Percentiles rank a stretch among this genome's conserved stretches.
Evolutionary conservation across 2,113 vertebrate genomes (phyloP).

Genomic region (Symphodus melops): DNA sequence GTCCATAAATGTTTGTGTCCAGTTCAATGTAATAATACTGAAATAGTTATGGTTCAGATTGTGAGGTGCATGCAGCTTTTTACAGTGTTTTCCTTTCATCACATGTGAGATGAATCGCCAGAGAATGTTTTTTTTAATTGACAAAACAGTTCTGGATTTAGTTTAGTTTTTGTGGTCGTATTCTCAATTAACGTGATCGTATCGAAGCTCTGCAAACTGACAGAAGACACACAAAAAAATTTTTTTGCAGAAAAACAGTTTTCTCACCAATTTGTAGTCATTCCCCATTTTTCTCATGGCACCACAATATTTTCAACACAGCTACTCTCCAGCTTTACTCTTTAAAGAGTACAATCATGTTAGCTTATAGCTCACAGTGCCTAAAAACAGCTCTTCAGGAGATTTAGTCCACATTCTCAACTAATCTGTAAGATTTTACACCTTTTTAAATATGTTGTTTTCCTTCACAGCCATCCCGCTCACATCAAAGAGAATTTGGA

Average conservation of each 20-base stretch:
- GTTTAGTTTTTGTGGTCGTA: too few species aligned
- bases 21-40: too few species aligned
- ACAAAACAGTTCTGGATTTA: too few species aligned
- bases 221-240: background rate
- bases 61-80: too few species aligned
- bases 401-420: slow-evolving; percentile 21
- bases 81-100: too few species aligned
- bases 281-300: background rate
- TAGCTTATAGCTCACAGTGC: too few species aligned
- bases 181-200: too few species aligned
- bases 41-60: too few species aligned
- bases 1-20: too few species aligned
- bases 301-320: slow-evolving; percentile 4
- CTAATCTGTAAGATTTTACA: slow-evolving; percentile 12
- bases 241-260: background rate
- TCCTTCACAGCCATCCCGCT: slow-evolving; percentile 9
- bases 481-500: background rate
- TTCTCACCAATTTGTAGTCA: background rate
- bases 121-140: too few species aligned
- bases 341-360: slow-evolving; percentile 15
- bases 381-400: slow-evolving; percentile 18
- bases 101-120: too few species aligned
- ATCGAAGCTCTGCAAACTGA: background rate
- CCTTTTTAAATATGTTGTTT: background rate
- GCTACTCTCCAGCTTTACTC: background rate